phyloP scores from a whole-genome alignment of 2,888 invertebrate genomes.

The Psylliodes chrysocephalus region DNA sequence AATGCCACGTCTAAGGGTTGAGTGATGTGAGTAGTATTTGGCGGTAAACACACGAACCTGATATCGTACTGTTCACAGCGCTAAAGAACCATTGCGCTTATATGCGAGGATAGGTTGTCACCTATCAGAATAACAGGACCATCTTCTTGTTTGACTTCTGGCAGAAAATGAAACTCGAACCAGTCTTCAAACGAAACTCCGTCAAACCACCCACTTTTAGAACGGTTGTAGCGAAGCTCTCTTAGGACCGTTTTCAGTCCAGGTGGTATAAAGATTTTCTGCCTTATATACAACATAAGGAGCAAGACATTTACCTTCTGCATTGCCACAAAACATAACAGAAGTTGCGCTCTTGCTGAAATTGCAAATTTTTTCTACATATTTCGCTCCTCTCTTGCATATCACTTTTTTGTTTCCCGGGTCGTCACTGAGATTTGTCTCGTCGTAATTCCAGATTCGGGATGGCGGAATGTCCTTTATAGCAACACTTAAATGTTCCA shows the following conservation, averaged over 20 bases:
- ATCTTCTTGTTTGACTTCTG: slow-evolving; percentile 25
- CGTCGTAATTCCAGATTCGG: slow-evolving; percentile 32
- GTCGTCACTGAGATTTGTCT: too few relatives aligned
- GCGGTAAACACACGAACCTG: slow-evolving; percentile 54
- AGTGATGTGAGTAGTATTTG: too few relatives aligned
- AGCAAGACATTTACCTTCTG: too few relatives aligned
- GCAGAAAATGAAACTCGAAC: slow-evolving; percentile 47
- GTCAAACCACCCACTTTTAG: slow-evolving; percentile 53
- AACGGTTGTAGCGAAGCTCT: slow-evolving; percentile 54
- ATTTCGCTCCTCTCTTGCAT: slow-evolving; percentile 44
- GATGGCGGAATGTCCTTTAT: slow-evolving; percentile 27
- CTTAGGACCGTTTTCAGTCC: slow-evolving; percentile 59
- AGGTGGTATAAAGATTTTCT: slow-evolving; percentile 52
- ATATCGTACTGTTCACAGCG: slow-evolving; percentile 54
- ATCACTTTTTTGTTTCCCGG: slow-evolving; percentile 44
- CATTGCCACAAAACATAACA: slow-evolving; percentile 50
- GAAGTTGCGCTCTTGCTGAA: slow-evolving; percentile 48
- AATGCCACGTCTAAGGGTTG: slow-evolving; percentile 49
- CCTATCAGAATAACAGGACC: too few relatives aligned
- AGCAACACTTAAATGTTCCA: slow-evolving; percentile 25
- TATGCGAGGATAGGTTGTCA: too few relatives aligned
- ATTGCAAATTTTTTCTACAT: slow-evolving; percentile 50
- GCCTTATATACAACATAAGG: too few relatives aligned
- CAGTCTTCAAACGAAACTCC: slow-evolving; percentile 44
- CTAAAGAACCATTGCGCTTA: slow-evolving; percentile 51